Evolutionary conservation across 2,113 vertebrate species (phyloP).

Genomic region (Cyanistes caeruleus): DNA sequence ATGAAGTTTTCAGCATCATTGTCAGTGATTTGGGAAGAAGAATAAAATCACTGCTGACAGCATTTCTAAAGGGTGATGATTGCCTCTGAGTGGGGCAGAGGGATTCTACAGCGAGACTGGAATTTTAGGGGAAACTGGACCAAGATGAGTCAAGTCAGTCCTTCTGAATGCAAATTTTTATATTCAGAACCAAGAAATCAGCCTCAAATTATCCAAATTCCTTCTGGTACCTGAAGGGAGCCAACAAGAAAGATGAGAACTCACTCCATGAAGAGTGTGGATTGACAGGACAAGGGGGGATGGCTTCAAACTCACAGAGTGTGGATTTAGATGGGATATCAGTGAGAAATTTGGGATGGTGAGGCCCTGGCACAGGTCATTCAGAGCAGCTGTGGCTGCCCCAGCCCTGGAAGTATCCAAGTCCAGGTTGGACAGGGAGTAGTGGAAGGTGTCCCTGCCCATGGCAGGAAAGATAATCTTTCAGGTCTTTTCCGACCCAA

Average conservation of each 20-base stretch:
- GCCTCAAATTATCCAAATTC: background rate
- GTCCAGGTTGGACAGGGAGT: accelerated
- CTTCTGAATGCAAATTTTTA: background rate
- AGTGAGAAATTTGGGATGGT: accelerated
- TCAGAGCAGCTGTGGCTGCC: background rate
- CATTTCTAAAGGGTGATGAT: background rate
- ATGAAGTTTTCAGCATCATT: accelerated
- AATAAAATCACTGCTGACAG: background rate
- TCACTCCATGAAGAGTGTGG: background rate
- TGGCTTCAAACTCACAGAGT: background rate
- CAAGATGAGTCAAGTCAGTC: background rate
- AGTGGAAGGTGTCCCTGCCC: background rate
- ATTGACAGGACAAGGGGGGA: background rate
- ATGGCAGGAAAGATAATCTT: background rate
- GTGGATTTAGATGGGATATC: background rate
- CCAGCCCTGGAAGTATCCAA: background rate
- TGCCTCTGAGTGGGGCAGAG: background rate
- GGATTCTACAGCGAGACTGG: background rate
- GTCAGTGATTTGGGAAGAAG: background rate
- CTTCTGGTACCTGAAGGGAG: background rate
- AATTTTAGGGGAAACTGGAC: background rate
- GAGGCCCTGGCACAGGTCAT: accelerated
- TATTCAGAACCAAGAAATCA: background rate
- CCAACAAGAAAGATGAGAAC: background rate
- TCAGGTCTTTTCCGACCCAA: background rate